Conservation (phyloP, 2,113 vertebrate genomes). For the Marcusenius ussheri region DNA sequence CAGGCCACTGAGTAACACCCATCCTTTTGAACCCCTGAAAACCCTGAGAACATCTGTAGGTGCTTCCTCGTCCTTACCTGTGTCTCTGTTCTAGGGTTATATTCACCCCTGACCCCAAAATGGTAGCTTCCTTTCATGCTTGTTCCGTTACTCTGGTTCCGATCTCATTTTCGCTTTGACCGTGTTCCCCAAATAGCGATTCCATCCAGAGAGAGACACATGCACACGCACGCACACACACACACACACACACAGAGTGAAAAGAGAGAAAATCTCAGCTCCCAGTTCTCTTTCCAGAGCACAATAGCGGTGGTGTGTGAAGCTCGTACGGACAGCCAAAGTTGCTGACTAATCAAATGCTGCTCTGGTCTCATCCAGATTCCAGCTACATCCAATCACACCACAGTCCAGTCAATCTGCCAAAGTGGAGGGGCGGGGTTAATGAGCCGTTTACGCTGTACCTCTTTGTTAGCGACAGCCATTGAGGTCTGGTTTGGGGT, state of each 20-base stretch:
- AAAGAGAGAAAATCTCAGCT: background rate
- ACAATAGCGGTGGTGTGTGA: background rate
- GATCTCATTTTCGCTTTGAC: background rate
- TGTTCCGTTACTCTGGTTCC: background rate
- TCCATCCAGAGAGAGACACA: background rate
- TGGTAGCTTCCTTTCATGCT: background rate
- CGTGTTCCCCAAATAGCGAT: background rate
- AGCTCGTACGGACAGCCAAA: background rate
- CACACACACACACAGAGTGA: background rate
- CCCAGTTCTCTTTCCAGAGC: background rate
- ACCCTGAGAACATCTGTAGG: background rate
- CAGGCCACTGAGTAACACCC: background rate
- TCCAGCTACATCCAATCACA: slow-evolving; percentile 13
- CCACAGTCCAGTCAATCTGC: slow-evolving; percentile 10
- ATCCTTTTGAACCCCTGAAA: background rate
- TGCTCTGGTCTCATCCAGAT: slow-evolving; percentile 12
- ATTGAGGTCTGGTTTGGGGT: slow-evolving; percentile 16
- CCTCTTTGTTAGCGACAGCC: background rate
- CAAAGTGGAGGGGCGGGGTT: slow-evolving; percentile 6
- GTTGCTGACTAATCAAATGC: slow-evolving; percentile 6
- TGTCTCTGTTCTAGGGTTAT: background rate
- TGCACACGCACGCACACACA: background rate
- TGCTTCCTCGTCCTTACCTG: background rate
- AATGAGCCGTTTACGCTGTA: slow-evolving; percentile 1
- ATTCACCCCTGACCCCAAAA: background rate